Evolutionary conservation across 2,797 vertebrate genomes (phyloP).

Genomic region (Poecilia wingei): DNA sequence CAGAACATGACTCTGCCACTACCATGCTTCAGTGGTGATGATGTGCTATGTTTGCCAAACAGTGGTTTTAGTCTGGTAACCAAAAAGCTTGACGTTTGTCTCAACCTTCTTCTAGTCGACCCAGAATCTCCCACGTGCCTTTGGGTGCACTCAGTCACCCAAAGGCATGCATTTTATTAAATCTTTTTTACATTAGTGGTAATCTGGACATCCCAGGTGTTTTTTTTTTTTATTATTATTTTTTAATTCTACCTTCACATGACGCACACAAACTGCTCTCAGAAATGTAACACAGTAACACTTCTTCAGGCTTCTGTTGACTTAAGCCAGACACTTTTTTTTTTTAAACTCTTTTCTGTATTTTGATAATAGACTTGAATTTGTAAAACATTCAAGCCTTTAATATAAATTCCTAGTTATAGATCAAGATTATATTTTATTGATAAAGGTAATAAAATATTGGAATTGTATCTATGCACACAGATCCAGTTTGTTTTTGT

Average conservation of each 20-base stretch:
- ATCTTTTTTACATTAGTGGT: no score
- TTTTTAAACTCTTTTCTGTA: no score
- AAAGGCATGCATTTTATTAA: no score
- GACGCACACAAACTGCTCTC: neutral
- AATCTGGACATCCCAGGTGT: no score
- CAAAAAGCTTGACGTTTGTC: no score
- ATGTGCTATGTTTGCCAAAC: neutral
- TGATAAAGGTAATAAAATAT: neutral
- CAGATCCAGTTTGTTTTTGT: neutral
- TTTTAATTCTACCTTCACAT: neutral
- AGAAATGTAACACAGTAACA: neutral
- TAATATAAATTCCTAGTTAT: neutral
- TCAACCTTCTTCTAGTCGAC: no score
- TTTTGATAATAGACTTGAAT: neutral
- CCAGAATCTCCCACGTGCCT: no score
- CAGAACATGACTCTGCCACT: no score
- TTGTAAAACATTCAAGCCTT: neutral
- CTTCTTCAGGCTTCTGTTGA: neutral
- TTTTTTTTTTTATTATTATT: no score
- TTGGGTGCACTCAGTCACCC: no score
- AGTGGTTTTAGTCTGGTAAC: neutral
- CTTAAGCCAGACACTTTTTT: neutral
- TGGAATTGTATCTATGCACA: neutral
- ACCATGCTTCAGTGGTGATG: neutral
- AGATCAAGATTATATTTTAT: neutral